Evolutionary conservation across 2,797 vertebrate species (phyloP).

Genomic region (Diglossa cyanea): DNA sequence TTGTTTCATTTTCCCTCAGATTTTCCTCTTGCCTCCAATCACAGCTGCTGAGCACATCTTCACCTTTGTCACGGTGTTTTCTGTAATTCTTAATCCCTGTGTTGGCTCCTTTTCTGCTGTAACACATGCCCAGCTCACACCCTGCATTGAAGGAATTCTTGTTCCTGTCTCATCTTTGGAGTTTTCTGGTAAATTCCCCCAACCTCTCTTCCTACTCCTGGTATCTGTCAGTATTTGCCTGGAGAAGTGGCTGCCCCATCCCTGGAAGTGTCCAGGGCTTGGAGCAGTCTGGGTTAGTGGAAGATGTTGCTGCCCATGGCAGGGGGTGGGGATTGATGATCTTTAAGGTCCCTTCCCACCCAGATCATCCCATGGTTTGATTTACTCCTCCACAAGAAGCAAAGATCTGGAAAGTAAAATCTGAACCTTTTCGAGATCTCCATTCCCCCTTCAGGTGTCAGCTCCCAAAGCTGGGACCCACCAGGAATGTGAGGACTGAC

Average conservation of each 20-base stretch:
- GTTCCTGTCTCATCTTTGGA: not conserved
- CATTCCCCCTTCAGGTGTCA: not conserved
- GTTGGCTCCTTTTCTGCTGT: not conserved
- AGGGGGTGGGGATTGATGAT: not conserved
- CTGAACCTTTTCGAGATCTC: not conserved
- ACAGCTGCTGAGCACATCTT: not conserved
- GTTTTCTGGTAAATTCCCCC: not conserved
- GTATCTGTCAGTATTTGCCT: not conserved
- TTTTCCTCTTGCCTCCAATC: rapidly evolving
- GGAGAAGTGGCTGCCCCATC: not conserved
- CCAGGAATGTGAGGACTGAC: rapidly evolving
- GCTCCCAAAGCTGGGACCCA: not conserved
- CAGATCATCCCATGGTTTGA: not conserved
- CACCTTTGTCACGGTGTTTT: not conserved
- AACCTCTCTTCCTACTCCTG: rapidly evolving
- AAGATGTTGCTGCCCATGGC: not conserved
- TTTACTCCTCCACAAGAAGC: not conserved
- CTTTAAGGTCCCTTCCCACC: not conserved
- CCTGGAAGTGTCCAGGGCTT: not conserved
- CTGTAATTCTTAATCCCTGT: not conserved
- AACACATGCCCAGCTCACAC: rapidly evolving
- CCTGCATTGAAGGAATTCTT: not conserved
- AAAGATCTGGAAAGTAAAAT: not conserved
- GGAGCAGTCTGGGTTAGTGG: not conserved
- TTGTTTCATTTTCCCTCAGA: not conserved